Evolutionary conservation across 1,140 invertebrate species (phyloP).

Genomic region (Pantala flavescens): DNA sequence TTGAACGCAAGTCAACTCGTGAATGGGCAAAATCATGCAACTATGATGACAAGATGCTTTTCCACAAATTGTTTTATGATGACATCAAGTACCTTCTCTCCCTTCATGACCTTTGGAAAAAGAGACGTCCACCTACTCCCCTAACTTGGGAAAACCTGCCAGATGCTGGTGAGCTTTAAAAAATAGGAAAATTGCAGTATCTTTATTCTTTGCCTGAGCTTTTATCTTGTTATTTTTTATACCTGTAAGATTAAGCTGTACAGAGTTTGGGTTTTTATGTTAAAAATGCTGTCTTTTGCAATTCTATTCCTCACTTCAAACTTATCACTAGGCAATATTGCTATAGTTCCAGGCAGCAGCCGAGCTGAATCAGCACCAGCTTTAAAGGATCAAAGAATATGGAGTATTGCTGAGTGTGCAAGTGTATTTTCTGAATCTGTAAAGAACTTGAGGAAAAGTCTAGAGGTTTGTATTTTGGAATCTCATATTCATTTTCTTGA

Average conservation of each 20-base stretch:
- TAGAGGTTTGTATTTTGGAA: conserved; percentile 32
- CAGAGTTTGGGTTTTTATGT: not conserved
- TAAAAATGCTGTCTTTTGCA: not conserved
- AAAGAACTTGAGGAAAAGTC: conserved; percentile 51
- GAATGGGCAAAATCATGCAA: conserved; percentile 73
- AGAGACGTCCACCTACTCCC: conserved; percentile 69
- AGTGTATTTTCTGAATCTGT: conserved; percentile 66
- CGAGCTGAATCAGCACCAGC: conserved; percentile 32
- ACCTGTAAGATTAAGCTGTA: too few species aligned
- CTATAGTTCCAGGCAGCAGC: conserved; percentile 38
- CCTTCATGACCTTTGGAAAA: conserved; percentile 92
- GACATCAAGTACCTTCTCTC: conserved; percentile 91
- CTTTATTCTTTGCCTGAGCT: too few species aligned
- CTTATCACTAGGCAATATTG: not conserved
- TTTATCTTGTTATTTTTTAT: too few species aligned
- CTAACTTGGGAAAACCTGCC: conserved; percentile 59
- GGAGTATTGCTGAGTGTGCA: conserved; percentile 67
- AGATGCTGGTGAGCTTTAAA: conserved; percentile 38
- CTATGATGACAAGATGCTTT: conserved; percentile 76
- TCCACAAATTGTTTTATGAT: conserved; percentile 84
- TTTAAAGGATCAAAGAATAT: conserved; percentile 66
- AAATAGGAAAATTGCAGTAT: too few species aligned
- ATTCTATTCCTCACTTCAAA: not conserved
- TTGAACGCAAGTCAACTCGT: conserved; percentile 74
- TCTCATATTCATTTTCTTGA: too few species aligned